A percentile compares a stretch with the other conserved stretches of the same genome.
These are phyloP conservation scores for Baryphthengus martii DNA, from an alignment of 2,113 vertebrate species.

Conservation along the genomic window DNA sequence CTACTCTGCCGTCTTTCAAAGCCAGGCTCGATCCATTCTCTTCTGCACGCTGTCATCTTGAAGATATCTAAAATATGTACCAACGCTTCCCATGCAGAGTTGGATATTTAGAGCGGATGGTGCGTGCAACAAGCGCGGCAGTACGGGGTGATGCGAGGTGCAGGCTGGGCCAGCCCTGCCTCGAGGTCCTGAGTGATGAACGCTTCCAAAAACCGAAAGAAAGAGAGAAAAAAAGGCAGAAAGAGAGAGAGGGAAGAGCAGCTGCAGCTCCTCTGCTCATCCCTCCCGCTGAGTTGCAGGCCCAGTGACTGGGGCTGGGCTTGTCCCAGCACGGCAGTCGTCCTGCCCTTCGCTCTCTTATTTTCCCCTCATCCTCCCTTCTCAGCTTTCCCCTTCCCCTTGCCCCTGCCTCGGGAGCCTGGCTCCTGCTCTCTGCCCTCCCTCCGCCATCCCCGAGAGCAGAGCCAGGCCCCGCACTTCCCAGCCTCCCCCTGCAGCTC, in stretches of 20 bases:
- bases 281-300: rapidly evolving
- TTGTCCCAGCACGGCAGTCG: background rate
- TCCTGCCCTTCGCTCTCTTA: background rate
- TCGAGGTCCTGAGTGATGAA: rapidly evolving
- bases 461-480: rapidly evolving
- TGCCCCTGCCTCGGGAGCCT: background rate
- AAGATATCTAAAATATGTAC: rapidly evolving
- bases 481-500: background rate
- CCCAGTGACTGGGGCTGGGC: background rate
- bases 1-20: background rate
- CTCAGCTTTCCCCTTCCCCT: background rate
- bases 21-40: background rate
- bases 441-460: background rate
- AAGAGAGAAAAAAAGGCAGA: background rate
- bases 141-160: too few species aligned
- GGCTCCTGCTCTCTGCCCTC: background rate
- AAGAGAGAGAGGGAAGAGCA: background rate
- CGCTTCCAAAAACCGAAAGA: background rate
- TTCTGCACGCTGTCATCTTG: background rate
- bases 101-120: rapidly evolving
- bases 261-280: rapidly evolving
- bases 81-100: background rate
- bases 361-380: background rate
- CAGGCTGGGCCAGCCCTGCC: background rate
- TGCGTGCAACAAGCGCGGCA: rapidly evolving